Percentiles rank a stretch among this genome's conserved stretches.
These are phyloP conservation scores for Eupithecia subumbrata DNA, from an alignment of 2,888 invertebrate genomes.

Conservation along the genomic window DNA sequence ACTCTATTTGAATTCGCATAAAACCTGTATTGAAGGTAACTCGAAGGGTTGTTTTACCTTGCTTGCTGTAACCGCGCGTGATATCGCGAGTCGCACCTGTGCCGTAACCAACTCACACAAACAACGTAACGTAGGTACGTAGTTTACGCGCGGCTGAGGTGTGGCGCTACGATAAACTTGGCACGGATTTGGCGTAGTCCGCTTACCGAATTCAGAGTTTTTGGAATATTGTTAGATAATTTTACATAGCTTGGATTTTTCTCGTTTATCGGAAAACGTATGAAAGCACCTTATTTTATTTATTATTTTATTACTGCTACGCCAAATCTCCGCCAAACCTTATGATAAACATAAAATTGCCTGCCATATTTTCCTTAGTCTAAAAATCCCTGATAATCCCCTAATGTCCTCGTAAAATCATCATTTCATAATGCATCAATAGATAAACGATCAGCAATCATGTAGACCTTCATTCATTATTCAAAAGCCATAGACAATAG, in stretches of 20 bases:
- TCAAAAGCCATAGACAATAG: conserved; percentile 30
- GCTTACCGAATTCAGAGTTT: conserved; percentile 8
- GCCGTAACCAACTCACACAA: conserved; percentile 28
- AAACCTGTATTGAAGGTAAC: not conserved
- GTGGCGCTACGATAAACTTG: conserved; percentile 42
- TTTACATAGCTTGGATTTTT: not conserved
- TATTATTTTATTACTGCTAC: not conserved
- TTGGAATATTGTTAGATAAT: not conserved
- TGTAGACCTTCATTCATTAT: conserved; percentile 38
- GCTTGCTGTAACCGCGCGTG: conserved; percentile 12
- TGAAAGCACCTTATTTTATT: not conserved
- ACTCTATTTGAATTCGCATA: not conserved
- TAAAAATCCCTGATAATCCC: conserved; percentile 5
- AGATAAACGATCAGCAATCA: conserved; percentile 37
- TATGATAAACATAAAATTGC: conserved; percentile 16
- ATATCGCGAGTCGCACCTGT: conserved; percentile 27
- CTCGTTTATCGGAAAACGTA: not conserved
- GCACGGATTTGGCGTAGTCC: conserved; percentile 46
- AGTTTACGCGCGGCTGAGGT: conserved; percentile 36
- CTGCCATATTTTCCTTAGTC: conserved; percentile 19
- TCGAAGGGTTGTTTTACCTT: conserved; percentile 1
- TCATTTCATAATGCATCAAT: conserved; percentile 25
- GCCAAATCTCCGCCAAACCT: conserved; percentile 21
- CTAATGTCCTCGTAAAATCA: conserved; percentile 11
- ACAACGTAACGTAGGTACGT: conserved; percentile 25